phyloP scores from a whole-genome alignment of 1,140 invertebrate species.

The Pantala flavescens region DNA sequence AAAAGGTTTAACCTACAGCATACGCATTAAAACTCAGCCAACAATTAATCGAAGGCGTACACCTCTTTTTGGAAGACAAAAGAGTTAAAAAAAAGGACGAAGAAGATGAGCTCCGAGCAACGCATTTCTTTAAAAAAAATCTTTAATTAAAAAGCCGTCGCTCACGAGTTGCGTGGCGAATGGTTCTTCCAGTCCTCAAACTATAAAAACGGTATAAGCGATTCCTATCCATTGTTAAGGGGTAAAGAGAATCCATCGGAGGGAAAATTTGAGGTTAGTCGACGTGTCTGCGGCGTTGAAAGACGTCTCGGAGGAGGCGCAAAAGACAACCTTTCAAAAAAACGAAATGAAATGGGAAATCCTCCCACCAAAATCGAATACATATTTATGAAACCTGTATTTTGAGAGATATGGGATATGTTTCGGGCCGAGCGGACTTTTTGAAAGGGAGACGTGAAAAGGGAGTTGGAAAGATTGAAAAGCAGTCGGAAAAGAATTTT shows the following conservation, averaged over 20 bases:
- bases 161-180: no score
- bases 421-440: background rate
- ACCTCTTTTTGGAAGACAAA: no score
- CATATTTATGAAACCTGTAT: slow-evolving; percentile 7
- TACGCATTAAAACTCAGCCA: no score
- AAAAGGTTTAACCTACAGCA: no score
- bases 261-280: background rate
- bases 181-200: background rate
- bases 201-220: background rate
- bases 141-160: no score
- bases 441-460: background rate
- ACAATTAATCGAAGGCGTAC: no score
- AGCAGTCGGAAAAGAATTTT: no score
- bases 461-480: background rate
- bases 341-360: background rate
- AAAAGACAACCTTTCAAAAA: background rate
- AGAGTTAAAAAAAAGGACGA: no score
- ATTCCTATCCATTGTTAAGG: background rate
- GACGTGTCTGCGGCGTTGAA: background rate
- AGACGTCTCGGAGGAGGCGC: background rate
- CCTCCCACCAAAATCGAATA: slow-evolving; percentile 5
- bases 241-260: no score
- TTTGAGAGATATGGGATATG: background rate
- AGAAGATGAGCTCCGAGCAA: no score
- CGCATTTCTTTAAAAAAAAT: no score